Evolutionary conservation across 2,797 vertebrate genomes (phyloP).

Genomic region (Prunella strophiata): DNA sequence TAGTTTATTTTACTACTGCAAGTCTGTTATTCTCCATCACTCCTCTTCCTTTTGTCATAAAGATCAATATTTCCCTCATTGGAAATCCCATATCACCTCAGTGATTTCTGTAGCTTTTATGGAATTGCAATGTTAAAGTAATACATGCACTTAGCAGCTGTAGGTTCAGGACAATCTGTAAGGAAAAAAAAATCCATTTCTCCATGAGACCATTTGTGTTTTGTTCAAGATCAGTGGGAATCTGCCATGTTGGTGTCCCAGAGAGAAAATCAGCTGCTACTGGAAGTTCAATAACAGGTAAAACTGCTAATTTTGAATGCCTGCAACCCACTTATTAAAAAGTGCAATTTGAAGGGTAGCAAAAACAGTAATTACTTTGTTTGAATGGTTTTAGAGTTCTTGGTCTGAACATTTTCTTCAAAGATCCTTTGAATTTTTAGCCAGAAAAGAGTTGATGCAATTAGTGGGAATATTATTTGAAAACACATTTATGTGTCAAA

Average conservation of each 20-base stretch:
- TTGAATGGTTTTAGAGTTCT: not conserved
- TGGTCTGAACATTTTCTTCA: not conserved
- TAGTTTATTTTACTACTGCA: slow-evolving; percentile 7
- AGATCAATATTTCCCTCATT: not conserved
- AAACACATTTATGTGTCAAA: not conserved
- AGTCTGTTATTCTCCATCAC: not conserved
- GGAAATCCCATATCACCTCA: not conserved
- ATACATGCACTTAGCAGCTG: not conserved
- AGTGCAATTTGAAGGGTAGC: not conserved
- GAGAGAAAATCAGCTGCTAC: not conserved
- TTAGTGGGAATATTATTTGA: not conserved
- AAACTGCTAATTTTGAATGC: not conserved
- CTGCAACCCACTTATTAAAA: not conserved
- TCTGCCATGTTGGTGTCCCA: not conserved
- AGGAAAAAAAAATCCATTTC: not conserved
- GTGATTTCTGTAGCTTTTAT: not conserved
- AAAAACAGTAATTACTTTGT: slow-evolving; percentile 32
- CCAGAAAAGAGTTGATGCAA: not conserved
- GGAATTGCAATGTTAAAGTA: not conserved
- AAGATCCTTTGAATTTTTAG: not conserved
- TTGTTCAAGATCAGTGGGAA: not conserved
- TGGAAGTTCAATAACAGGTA: not conserved
- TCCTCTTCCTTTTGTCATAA: not conserved
- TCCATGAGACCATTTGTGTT: not conserved
- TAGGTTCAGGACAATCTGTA: not conserved